Evolutionary conservation across 2,888 invertebrate genomes (phyloP).

Genomic region (Ypsolopha sequella): DNA sequence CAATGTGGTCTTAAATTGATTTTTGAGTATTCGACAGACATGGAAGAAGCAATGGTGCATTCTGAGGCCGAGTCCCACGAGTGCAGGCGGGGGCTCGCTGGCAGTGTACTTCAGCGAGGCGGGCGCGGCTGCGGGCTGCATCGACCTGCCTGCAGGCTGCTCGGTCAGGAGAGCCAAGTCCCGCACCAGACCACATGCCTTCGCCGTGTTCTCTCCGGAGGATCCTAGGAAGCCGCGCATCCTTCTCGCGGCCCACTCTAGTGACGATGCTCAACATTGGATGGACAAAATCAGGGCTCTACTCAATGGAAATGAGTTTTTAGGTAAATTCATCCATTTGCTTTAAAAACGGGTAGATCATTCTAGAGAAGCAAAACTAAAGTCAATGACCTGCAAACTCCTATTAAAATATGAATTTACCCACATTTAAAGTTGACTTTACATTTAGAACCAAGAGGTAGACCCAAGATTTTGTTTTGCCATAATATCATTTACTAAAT

Average conservation of each 20-base stretch:
- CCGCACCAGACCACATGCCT: conserved; percentile 76
- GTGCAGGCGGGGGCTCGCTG: conserved; percentile 63
- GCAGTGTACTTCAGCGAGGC: conserved; percentile 69
- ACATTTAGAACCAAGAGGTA: conserved; percentile 1
- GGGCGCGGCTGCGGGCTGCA: conserved; percentile 53
- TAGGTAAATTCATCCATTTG: conserved; percentile 27
- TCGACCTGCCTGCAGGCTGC: conserved; percentile 71
- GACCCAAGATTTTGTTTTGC: no score
- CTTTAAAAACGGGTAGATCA: conserved; percentile 5
- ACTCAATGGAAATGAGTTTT: conserved; percentile 48
- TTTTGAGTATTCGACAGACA: conserved; percentile 51
- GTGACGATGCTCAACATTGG: conserved; percentile 77
- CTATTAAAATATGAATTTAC: conserved; percentile 12
- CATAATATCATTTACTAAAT: conserved; percentile 8
- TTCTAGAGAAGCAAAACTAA: not conserved
- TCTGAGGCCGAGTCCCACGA: conserved; percentile 66
- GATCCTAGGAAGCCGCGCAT: conserved; percentile 73
- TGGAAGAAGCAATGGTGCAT: conserved; percentile 78
- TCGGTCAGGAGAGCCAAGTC: conserved; percentile 75
- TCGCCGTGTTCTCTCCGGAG: conserved; percentile 73
- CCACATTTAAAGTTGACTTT: conserved; percentile 15
- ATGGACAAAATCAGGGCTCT: conserved; percentile 73
- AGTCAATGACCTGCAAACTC: not conserved
- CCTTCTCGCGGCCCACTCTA: conserved; percentile 73
- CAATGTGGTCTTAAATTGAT: conserved; percentile 20